Conservation (phyloP, 2,113 vertebrate species). For the Sorex araneus region DNA sequence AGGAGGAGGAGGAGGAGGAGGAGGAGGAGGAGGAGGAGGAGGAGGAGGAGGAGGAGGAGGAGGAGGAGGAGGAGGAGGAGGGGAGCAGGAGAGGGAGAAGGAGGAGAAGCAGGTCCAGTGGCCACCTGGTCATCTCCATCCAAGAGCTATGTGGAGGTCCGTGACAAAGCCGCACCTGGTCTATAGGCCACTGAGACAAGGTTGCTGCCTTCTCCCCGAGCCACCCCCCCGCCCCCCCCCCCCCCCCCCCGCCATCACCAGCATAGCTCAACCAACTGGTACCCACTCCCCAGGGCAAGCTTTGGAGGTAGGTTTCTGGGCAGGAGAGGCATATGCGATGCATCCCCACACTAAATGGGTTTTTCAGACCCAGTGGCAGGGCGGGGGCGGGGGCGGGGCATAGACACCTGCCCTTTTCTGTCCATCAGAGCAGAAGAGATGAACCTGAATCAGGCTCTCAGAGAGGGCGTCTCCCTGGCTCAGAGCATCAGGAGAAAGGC, state of each 20-base stretch:
- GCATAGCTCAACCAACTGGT: neutral
- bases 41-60: too few species aligned
- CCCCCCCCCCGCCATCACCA: neutral
- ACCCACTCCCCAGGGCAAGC: neutral
- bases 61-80: too few species aligned
- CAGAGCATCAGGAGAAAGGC: too few species aligned
- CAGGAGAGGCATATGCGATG: neutral
- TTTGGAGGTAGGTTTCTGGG: neutral
- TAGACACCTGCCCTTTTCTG: constrained; percentile 76
- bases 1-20: too few species aligned
- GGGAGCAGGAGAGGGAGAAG: too few species aligned
- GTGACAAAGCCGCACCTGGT: neutral
- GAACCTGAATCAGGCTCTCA: too few species aligned
- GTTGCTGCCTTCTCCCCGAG: neutral
- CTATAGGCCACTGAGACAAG: neutral
- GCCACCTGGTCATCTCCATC: neutral
- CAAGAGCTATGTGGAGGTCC: neutral
- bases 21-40: too few species aligned
- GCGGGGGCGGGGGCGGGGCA: constrained; percentile 25
- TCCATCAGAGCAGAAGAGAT: constrained; percentile 72
- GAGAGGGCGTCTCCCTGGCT: too few species aligned
- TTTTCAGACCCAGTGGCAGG: constrained; percentile 30
- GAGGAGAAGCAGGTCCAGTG: too few species aligned
- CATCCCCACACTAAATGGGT: neutral
- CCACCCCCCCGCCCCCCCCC: neutral